Evolutionary conservation across 2,797 vertebrate species (phyloP).

Genomic region (Xerus rutilus): DNA sequence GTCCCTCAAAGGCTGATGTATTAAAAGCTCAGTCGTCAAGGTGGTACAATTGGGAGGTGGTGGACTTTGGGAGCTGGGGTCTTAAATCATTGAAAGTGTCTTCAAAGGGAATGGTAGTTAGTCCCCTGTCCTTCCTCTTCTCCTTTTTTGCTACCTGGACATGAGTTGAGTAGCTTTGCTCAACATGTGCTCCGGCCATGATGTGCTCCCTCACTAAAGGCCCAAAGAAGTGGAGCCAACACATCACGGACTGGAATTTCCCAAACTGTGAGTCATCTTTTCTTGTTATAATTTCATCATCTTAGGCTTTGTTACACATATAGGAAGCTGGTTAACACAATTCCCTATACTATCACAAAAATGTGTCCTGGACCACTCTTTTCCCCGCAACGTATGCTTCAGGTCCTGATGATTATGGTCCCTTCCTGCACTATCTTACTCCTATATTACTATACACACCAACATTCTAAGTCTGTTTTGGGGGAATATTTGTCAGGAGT

Average conservation of each 20-base stretch:
- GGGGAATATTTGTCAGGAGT: neutral
- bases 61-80: neutral
- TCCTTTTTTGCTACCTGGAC: neutral
- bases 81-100: neutral
- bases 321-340: neutral
- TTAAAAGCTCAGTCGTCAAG: neutral
- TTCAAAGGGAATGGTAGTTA: too few relatives aligned
- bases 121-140: neutral
- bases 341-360: neutral
- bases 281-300: neutral
- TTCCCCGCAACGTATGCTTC: fast-evolving
- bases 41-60: neutral
- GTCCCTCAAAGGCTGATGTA: neutral
- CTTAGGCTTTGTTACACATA: neutral
- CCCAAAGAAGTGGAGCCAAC: neutral
- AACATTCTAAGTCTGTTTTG: neutral
- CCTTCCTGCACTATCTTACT: neutral
- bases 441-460: neutral
- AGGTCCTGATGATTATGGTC: neutral
- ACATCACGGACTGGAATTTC: neutral
- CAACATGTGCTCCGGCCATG: neutral
- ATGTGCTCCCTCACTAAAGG: neutral
- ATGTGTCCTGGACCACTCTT: neutral
- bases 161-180: neutral
- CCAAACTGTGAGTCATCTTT: neutral